Base-by-base conservation (phyloP, 1,140 invertebrate genomes). In the Matsumurasca onukii region DNA sequence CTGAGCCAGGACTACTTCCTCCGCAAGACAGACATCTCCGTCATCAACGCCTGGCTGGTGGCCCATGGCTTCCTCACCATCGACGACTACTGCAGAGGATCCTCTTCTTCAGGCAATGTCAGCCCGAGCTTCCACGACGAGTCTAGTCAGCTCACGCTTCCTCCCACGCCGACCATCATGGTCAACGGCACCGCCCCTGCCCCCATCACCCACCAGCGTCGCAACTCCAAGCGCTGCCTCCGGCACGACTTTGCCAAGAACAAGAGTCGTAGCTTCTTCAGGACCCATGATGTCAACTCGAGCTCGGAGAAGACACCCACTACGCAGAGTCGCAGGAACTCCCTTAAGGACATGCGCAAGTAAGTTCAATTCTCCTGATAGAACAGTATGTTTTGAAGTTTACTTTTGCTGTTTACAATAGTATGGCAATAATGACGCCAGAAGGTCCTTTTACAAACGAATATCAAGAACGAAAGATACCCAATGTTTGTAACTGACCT, bases 1-100 rank as follows among this genome's bases (percentile, higher is more conserved):
- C 72, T 74, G 30, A 76, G 78, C 63, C 72, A 79, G 31, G 82
- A 83, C 55, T 82, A 83, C 67, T 82, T 84, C 70, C 67, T 83
- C 2, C 75, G 78, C 24, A 81, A 82, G 73, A 81, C 81, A 0
- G 83, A 85, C 67, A 65, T 83, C 0, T 68, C 61, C 0, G 73
- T 82, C 0, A 77, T 85, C 25, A 85, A 84, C 74, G 79, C 78
- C 67, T 85, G 84, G 84, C 73, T 85, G 2, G 73, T 79, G 2
- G 69, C 76, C 0, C 81, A 83, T 71, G 83, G 83, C 5, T 83
- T 81, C 69, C 73, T 80, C 17, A 77, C 78, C 3, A 74, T 82
- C 3, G 74, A 77, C 48, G 79, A 82, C 55, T 77, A 76, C 64
- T 75, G 74, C 0, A 68, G 55, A 12, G 69, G 70, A 51, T 51